Conservation (phyloP, 2,797 vertebrate species). For the Phrynocephalus forsythii region DNA sequence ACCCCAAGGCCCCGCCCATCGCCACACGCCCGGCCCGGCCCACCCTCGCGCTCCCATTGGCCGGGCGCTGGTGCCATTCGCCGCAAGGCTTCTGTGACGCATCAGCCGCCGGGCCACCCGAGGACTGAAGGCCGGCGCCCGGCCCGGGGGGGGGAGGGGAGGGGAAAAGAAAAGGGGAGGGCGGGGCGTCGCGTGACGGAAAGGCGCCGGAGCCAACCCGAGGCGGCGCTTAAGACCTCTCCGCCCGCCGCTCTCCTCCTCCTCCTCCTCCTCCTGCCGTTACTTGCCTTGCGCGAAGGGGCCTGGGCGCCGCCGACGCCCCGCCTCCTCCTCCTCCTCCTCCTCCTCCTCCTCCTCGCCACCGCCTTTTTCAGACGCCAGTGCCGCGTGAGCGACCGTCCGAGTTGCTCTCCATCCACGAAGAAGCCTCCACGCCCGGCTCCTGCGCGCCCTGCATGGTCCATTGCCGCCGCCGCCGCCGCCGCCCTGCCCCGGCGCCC, state of each 20-base stretch:
- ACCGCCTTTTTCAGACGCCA: neutral
- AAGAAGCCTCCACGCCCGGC: neutral
- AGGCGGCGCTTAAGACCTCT: slow-evolving; percentile 10
- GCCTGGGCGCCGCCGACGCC: neutral
- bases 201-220: neutral
- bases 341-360: neutral
- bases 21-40: neutral
- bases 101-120: neutral
- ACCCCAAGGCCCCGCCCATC: neutral
- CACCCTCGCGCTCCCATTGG: slow-evolving; percentile 38
- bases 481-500: slow-evolving; percentile 62
- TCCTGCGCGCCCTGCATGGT: slow-evolving; percentile 62
- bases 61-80: slow-evolving; percentile 19
- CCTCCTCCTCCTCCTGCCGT: slow-evolving; percentile 3
- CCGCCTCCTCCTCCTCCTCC: neutral
- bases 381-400: slow-evolving; percentile 20
- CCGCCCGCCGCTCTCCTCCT: slow-evolving; percentile 1
- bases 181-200: slow-evolving; percentile 52
- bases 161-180: slow-evolving; percentile 52
- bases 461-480: slow-evolving; percentile 53
- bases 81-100: slow-evolving; percentile 59
- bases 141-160: slow-evolving; percentile 33
- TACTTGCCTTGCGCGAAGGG: slow-evolving; percentile 23
- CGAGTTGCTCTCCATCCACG: neutral
- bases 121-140: neutral